A percentile compares a stretch with the other conserved stretches of the same genome.
phyloP scores from a whole-genome alignment of 2,113 vertebrate species.

The Hemibagrus wyckioides region DNA sequence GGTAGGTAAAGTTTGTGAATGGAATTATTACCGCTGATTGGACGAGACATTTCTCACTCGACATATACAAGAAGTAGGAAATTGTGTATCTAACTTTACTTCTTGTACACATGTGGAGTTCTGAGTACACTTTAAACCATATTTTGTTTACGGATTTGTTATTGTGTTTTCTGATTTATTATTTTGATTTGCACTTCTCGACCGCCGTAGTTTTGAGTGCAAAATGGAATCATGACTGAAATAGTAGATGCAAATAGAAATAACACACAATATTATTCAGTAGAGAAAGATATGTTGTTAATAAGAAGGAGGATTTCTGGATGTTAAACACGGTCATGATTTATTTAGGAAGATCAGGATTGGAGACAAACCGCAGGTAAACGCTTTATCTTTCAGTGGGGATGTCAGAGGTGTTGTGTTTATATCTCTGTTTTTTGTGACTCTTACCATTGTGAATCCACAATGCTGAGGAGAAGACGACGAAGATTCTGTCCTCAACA shows the following conservation, averaged over 20 bases:
- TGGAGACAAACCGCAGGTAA: slow-evolving; percentile 48
- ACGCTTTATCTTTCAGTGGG: slow-evolving; percentile 13
- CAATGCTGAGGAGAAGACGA: neutral
- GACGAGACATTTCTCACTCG: too few relatives aligned
- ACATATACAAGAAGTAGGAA: too few relatives aligned
- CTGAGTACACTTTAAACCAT: too few relatives aligned
- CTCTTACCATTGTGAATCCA: neutral
- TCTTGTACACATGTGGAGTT: too few relatives aligned
- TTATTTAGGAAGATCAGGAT: slow-evolving; percentile 45
- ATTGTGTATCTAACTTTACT: too few relatives aligned
- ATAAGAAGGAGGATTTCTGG: slow-evolving; percentile 45
- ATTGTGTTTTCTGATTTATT: too few relatives aligned
- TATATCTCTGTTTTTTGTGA: slow-evolving; percentile 21
- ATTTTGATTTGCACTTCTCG: too few relatives aligned
- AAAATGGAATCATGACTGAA: neutral
- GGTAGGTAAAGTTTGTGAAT: too few relatives aligned
- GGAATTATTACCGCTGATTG: too few relatives aligned
- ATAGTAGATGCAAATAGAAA: neutral
- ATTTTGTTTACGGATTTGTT: too few relatives aligned
- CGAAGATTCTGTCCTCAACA: too few relatives aligned
- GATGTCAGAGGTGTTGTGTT: slow-evolving; percentile 31
- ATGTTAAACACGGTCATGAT: slow-evolving; percentile 46
- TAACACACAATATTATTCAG: neutral
- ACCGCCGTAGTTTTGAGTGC: too few relatives aligned
- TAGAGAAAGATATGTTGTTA: slow-evolving; percentile 38